Base-by-base conservation (phyloP, 1,140 invertebrate genomes). In the Hyposmocoma kahamanoa region DNA sequence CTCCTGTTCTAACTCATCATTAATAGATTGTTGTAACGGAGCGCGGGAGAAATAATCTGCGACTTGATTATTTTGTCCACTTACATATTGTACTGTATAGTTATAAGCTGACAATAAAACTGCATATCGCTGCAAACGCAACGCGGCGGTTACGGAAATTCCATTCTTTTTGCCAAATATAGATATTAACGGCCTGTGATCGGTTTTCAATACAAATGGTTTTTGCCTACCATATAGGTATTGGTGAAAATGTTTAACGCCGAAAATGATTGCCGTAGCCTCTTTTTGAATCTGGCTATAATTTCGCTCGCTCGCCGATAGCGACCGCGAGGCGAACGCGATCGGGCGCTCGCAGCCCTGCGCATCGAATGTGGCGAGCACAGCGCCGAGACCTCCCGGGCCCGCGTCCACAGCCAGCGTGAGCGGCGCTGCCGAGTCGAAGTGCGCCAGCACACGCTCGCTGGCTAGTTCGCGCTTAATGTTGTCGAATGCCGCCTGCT, bases 241-340 rank as follows among this genome's bases (percentile, higher is more conserved):
- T 32, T 72, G 51, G 49, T 66, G 62, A 60, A 80, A 84, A 28
- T 55, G 24, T 26, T 49, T 88, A 76, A 1, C 84, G 71, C 48
- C 84, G 24, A 28, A 28, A 28, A 28, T 28, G 5, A 28, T 28
- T 6, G 24, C 24, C 24, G 24, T 28, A 6, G 24, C 24, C 24
- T 28, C 24, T 28, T 28, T 28, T 11, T 28, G 24, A 28, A 28
- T 28, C 11, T 28, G 69, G 11, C 65, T 67, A 50, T 86, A 85
- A 21, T 79, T 79, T 41, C 61, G 17, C 57, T 88, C 72, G 15
- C 68, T 54, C 17, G 47, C 9, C 5, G 69, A 82, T 10, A 86
- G 51, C n/a, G 70, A 50, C 42, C 73, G 44, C 9, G 75, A 86
- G 8, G 74, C 73, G 53, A 69, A 87, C 22, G 67, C 63, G 11